These are phyloP conservation scores for Anniella stebbinsi DNA, from an alignment of 2,797 vertebrate species.

Conservation along the genomic window DNA sequence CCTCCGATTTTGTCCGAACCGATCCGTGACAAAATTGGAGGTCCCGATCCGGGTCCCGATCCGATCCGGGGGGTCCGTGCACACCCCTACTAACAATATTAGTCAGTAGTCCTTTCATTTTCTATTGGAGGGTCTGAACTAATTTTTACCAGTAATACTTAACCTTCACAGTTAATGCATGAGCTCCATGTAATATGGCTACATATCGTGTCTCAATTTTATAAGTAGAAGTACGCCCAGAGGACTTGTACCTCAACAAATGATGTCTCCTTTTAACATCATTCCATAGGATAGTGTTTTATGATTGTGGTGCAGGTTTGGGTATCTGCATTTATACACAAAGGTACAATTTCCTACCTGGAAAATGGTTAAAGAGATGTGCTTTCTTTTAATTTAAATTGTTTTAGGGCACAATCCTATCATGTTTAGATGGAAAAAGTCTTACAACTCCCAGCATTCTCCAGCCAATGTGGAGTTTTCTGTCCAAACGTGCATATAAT, in stretches of 20 bases:
- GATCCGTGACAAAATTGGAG: too few relatives aligned
- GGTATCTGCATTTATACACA: too few relatives aligned
- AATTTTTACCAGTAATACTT: neutral
- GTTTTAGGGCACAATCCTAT: too few relatives aligned
- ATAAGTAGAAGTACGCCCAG: conserved; percentile 10
- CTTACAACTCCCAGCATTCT: too few relatives aligned
- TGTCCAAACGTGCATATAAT: too few relatives aligned
- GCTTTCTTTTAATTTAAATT: too few relatives aligned
- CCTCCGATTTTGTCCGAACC: too few relatives aligned
- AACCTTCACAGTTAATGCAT: conserved; percentile 5
- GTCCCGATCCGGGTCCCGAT: too few relatives aligned
- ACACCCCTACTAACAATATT: too few relatives aligned
- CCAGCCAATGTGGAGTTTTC: too few relatives aligned
- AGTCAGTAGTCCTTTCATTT: conserved; percentile 32
- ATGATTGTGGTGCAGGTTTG: neutral
- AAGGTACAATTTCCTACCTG: neutral
- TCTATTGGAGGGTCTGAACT: neutral
- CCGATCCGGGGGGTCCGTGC: too few relatives aligned
- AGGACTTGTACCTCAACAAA: neutral
- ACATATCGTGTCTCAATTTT: conserved; percentile 18
- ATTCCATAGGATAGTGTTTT: neutral
- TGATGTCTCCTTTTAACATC: neutral
- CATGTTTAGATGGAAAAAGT: too few relatives aligned
- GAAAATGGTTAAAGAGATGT: neutral
- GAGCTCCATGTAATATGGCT: neutral